Conservation (phyloP, 1,140 invertebrate species). For the Elysia chlorotica region DNA sequence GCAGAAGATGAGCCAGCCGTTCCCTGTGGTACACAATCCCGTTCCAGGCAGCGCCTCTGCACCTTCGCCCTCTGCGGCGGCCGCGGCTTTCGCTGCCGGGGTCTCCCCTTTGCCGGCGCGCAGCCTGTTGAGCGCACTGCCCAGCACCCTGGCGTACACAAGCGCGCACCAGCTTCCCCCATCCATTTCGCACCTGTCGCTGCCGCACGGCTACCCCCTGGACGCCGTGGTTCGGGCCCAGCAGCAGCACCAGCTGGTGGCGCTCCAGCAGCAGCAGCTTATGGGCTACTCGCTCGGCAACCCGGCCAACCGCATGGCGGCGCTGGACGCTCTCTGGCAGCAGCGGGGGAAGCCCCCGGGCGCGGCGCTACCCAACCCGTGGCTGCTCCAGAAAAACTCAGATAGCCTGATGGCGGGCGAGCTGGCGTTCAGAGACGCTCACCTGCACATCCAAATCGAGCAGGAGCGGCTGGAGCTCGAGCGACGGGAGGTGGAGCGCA, state of each 20-base stretch:
- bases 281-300: slow-evolving; percentile 29
- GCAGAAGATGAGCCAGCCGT: slow-evolving; percentile 27
- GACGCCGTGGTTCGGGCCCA: slow-evolving; percentile 30
- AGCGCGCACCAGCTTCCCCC: slow-evolving; percentile 34
- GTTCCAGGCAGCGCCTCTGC: slow-evolving; percentile 6
- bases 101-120: slow-evolving; percentile 19
- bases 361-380: slow-evolving; percentile 53
- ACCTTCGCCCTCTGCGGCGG: slow-evolving; percentile 3
- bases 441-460: slow-evolving; percentile 40
- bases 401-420: slow-evolving; percentile 57
- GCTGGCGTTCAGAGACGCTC: slow-evolving; percentile 59
- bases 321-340: slow-evolving; percentile 60
- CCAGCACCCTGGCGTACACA: slow-evolving; percentile 35
- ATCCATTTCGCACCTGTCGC: slow-evolving; percentile 29
- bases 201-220: slow-evolving; percentile 36
- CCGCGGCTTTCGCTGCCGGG: slow-evolving; percentile 14
- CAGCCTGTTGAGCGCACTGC: slow-evolving; percentile 26
- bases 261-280: slow-evolving; percentile 43
- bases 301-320: slow-evolving; percentile 42
- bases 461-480: slow-evolving; percentile 26
- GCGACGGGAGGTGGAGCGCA: slow-evolving; percentile 23
- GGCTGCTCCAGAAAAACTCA: slow-evolving; percentile 51
- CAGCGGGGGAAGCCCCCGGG: slow-evolving; percentile 59
- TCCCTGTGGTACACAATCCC: slow-evolving; percentile 12
- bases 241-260: slow-evolving; percentile 40